phyloP scores from a whole-genome alignment of 92 coral and sea anemone species.

The Scolanthus callimorphus region DNA sequence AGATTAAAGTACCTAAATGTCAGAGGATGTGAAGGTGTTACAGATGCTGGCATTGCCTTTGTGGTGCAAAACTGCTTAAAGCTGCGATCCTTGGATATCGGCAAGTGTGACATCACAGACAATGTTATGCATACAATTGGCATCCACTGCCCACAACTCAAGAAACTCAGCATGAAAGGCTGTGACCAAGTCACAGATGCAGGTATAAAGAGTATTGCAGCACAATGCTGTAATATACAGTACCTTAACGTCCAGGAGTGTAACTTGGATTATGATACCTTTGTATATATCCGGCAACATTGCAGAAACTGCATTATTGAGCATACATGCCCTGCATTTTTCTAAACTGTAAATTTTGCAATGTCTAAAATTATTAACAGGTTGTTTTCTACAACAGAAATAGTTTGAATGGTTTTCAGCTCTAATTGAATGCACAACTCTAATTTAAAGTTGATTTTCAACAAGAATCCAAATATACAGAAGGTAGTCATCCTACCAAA shows the following conservation, averaged over 20 bases:
- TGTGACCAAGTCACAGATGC: slow-evolving; percentile 70
- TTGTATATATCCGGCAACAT: slow-evolving; percentile 76
- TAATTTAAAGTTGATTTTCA: no score
- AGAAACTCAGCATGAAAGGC: slow-evolving; percentile 87
- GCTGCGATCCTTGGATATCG: slow-evolving; percentile 90
- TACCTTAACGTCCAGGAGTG: slow-evolving; percentile 95
- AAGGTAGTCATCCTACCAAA: no score
- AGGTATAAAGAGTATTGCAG: slow-evolving; percentile 79
- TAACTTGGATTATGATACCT: slow-evolving; percentile 76
- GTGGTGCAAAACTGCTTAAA: slow-evolving; percentile 95
- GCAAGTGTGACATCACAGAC: slow-evolving; percentile 96
- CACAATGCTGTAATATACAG: slow-evolving; percentile 92
- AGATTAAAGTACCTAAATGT: slow-evolving; percentile 85
- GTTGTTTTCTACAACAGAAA: no score
- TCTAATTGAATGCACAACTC: no score
- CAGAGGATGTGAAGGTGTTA: slow-evolving; percentile 89
- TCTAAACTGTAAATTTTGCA: slow-evolving; percentile 38
- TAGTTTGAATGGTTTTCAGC: no score
- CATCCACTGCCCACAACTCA: slow-evolving; percentile 97
- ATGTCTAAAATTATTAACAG: no score
- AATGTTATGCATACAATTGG: slow-evolving; percentile 80
- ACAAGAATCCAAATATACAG: neutral
- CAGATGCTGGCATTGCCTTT: slow-evolving; percentile 81
- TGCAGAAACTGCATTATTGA: slow-evolving; percentile 92
- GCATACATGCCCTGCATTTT: slow-evolving; percentile 93